Evolutionary conservation across 2,888 invertebrate genomes (phyloP), one percentile per base, ranked within the genome.

Genomic region (Pollenia labialis): DNA sequence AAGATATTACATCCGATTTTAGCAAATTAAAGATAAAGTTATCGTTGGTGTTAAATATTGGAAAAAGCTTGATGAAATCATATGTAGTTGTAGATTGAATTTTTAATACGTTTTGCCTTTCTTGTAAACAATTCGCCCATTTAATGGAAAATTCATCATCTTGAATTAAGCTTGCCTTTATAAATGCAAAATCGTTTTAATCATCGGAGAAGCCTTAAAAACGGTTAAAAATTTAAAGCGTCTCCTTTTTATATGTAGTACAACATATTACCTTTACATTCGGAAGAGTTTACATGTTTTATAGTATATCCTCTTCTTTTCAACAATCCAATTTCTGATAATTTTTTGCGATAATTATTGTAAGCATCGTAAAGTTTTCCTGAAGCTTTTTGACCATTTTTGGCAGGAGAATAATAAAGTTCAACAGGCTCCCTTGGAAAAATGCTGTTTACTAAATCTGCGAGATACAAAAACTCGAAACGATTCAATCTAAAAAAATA

Each of bases 401-500:
- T 46, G 14, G 66, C 16, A 18, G 18, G 16, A 4, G 66, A 48
- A 66, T 66, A 66, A 16, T 66, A 66, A 0, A 66, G 18, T 16
- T 66, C 66, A 12, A 3, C n/a, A 11, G 66, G 66, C 12, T 66
- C 66, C 8, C 44, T 16, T 18, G 66, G 48, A 3, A 66, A 66
- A 48, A 66, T 7, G 46, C 48, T 46, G 1, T 46, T 68, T 50
- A 68, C 9, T 32, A 68, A 32, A 23, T 68, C 68, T 4, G 68
- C 68, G 14, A 50, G 10, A 50, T 14, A 68, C 46, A 72, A 40
- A 16, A 54, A 58, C 12, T 58, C 72, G 32, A 16, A 16, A 46
- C 72, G 58, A 58, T 42, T 72, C 42, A 72, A 54, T 42, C 54
- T 54, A 32, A 64, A 46, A 46, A 46, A 11, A 46, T 18, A 46